Conservation (phyloP, 2,113 vertebrate species). For the Nipponia nippon region DNA sequence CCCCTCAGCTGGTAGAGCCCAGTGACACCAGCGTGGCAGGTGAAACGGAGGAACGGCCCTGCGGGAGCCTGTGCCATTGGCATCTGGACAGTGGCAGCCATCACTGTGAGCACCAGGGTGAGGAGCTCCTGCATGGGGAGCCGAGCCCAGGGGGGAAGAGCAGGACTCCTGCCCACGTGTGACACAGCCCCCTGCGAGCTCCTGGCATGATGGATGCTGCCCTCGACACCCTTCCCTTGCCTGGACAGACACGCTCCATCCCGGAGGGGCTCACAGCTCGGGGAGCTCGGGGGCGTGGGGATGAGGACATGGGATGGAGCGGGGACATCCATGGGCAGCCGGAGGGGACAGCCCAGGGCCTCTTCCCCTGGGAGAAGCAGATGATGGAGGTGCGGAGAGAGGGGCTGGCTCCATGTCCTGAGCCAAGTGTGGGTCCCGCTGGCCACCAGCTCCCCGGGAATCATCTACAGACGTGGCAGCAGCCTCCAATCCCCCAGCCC, state of each 20-base stretch:
- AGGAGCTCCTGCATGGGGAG: neutral
- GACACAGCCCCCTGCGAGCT: neutral
- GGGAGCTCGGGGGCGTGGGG: fast-evolving
- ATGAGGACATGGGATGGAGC: neutral
- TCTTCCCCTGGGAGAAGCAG: neutral
- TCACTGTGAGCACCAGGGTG: neutral
- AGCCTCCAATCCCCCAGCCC: slow-evolving; percentile 4
- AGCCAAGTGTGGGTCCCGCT: neutral
- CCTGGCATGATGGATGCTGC: neutral
- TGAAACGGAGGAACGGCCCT: neutral
- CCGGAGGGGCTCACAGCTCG: neutral
- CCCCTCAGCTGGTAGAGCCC: neutral
- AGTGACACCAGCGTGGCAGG: fast-evolving
- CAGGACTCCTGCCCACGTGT: fast-evolving
- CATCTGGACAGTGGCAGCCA: neutral
- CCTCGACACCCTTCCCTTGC: neutral
- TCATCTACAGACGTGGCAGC: neutral
- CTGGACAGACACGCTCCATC: neutral
- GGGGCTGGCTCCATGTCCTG: neutral
- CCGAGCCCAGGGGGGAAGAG: neutral
- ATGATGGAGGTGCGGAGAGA: neutral
- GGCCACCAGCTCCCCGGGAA: neutral
- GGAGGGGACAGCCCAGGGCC: neutral
- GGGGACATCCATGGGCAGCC: neutral
- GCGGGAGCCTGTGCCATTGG: neutral